Evolutionary conservation across 2,113 vertebrate species (phyloP), one percentile per base, ranked within the genome.

Genomic region (Dermatemys mawii): DNA sequence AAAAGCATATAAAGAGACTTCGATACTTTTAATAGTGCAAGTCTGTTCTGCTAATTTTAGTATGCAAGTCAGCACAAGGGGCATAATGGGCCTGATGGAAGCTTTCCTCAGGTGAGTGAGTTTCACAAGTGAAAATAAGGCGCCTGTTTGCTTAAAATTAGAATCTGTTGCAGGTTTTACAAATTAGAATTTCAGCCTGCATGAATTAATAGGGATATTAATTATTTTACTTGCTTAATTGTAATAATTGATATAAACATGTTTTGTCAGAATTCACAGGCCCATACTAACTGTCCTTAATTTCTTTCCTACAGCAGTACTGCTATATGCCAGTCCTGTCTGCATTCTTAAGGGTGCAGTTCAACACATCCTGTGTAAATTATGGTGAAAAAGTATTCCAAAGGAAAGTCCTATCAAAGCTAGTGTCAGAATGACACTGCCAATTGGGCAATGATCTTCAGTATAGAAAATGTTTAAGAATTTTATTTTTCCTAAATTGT

Each of bases 291-390:
- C 99, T 99, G 99, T 99, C 99, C 99, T 99, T 99, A 99, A 99
- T 99, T 99, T 99, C 99, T 99, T 99, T 99, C 99, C 99, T 99
- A 99, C 99, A 99, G 99, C 99, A 99, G 99, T 99, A 99, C 99
- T 99, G 99, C 99, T 99, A 99, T 99, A 99, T 99, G 99, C 99
- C 99, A 99, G 99, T 99, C 99, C 99, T 99, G 99, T 99, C 99
- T 99, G 99, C 99, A 99, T 99, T 99, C 99, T 99, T 99, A 99
- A 99, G 99, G 99, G 99, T 99, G 99, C 99, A 99, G 99, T 99
- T 99, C 99, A 99, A 99, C 99, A 99, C 99, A 98, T 99, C 99
- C 99, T 99, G 99, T 99, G 99, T 99, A 99, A 99, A 99, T 99
- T 99, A 99, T 99, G 99, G 99, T 99, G 99, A 99, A 99, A 99